Evolutionary conservation across 2,113 vertebrate genomes (phyloP), one percentile per base, ranked within the genome.

Genomic region (Argyrosomus japonicus): DNA sequence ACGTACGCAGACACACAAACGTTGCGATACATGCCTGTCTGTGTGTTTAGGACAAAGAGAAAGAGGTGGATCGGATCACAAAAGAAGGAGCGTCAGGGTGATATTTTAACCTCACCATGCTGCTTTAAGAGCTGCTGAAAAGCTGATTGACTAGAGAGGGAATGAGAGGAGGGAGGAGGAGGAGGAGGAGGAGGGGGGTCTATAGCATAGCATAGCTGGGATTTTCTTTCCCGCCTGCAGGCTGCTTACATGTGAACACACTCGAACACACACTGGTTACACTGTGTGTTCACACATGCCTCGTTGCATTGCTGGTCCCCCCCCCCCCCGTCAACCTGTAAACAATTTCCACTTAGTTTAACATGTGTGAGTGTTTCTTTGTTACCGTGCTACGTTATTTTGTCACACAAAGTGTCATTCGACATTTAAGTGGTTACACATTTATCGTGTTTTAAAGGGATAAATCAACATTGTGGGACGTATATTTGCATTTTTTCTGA

Each of bases 101-200:
- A 92, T 94, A 87, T 91, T 93, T 92, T 94, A 92, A 93, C 89
- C 86, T 69, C 81, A 53, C 81, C 87, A 27, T 81, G 75, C 87
- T 80, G 73, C 85, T 91, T 87, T 68, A 58, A 51, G 83, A 87
- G 83, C 73, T 48, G 79, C 79, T 82, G 90, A 94, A 92, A 90
- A 84, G 77, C 76, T 91, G 89, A 92, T 87, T 91, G 92, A 92
- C 88, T 79, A 5, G 75, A 65, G 65, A n/a, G 40, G 17, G 29
- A 11, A 6, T 51, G 6, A 27, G 29, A 13, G 29, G 21, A 6
- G 57, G 6, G 64, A 23, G 21, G 45, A 6, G 10, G 8, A n/a
- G n/a, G 25, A 12, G 23, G 21, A 6, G 57, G 5, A 29, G 29
- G 32, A n/a, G 68, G 65, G 51, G 62, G 1, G 57, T 78, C 64